phyloP scores from a whole-genome alignment of 2,888 invertebrate species.

The Napeogenes inachia region DNA sequence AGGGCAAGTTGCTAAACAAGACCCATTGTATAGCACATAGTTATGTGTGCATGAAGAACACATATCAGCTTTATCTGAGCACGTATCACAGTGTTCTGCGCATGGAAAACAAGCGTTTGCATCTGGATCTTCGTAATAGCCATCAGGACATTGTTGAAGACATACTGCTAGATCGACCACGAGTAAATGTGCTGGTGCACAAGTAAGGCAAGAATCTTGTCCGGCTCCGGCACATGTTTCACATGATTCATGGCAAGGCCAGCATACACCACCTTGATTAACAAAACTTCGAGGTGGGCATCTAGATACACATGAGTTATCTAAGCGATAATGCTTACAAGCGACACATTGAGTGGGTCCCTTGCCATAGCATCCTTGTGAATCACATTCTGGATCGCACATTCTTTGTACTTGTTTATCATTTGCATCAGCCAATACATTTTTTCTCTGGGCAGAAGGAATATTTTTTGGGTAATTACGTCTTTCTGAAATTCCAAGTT shows the following conservation, averaged over 20 bases:
- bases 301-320: conserved; percentile 89
- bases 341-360: conserved; percentile 90
- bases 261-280: conserved; percentile 87
- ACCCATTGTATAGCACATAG: conserved; percentile 88
- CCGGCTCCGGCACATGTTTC: conserved; percentile 92
- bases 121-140: conserved; percentile 88
- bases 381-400: conserved; percentile 88
- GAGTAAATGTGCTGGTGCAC: conserved; percentile 88
- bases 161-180: conserved; percentile 91
- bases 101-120: conserved; percentile 91
- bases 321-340: conserved; percentile 88
- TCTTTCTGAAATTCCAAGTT: conserved; percentile 76
- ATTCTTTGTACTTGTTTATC: conserved; percentile 81
- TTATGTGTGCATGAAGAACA: conserved; percentile 93
- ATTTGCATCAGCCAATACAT: conserved; percentile 79
- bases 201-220: conserved; percentile 90
- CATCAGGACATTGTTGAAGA: conserved; percentile 91
- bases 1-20: conserved; percentile 91
- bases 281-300: conserved; percentile 91
- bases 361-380: conserved; percentile 89
- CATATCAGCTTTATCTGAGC: conserved; percentile 88
- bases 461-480: conserved; percentile 82
- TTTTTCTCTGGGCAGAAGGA: conserved; percentile 78
- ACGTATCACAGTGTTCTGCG: conserved; percentile 91
- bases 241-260: conserved; percentile 93